Evolutionary conservation across 2,797 vertebrate species (phyloP).

Genomic region (Pangasius krempfi): DNA sequence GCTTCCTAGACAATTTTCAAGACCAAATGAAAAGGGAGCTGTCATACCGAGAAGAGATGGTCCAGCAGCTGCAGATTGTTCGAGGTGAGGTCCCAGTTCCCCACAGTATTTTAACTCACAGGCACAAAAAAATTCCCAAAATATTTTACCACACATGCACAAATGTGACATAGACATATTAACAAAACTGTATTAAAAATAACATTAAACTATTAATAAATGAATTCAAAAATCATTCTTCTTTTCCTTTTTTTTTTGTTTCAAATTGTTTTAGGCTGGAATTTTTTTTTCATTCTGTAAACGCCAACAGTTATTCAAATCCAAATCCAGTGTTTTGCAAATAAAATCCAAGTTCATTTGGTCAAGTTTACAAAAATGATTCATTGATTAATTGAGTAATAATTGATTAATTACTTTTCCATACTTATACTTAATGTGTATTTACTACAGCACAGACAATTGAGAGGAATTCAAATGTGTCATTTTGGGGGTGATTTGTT

Average conservation of each 20-base stretch:
- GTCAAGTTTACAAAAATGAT: not conserved
- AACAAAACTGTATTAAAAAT: not conserved
- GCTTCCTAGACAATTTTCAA: constrained; percentile 93
- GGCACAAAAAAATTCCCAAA: not conserved
- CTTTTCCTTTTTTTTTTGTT: not conserved
- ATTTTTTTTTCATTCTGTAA: not conserved
- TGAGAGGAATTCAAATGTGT: not conserved
- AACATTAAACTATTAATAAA: not conserved
- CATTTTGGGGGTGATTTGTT: not conserved
- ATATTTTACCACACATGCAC: not conserved
- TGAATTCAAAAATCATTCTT: too few relatives aligned
- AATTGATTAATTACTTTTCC: not conserved
- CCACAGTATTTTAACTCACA: not conserved
- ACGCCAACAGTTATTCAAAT: not conserved
- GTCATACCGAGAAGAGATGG: constrained; percentile 97
- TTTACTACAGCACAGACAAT: not conserved
- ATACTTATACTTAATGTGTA: not conserved
- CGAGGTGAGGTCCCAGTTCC: constrained; percentile 81
- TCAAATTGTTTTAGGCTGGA: not conserved
- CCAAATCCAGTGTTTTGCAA: not conserved
- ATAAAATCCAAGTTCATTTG: not conserved
- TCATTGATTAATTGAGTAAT: not conserved
- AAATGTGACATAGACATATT: not conserved
- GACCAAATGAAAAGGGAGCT: constrained; percentile 99
- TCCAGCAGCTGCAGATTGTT: constrained; percentile 97